Evolutionary conservation across 2,113 vertebrate species (phyloP).

Genomic region (Toxostoma redivivum): DNA sequence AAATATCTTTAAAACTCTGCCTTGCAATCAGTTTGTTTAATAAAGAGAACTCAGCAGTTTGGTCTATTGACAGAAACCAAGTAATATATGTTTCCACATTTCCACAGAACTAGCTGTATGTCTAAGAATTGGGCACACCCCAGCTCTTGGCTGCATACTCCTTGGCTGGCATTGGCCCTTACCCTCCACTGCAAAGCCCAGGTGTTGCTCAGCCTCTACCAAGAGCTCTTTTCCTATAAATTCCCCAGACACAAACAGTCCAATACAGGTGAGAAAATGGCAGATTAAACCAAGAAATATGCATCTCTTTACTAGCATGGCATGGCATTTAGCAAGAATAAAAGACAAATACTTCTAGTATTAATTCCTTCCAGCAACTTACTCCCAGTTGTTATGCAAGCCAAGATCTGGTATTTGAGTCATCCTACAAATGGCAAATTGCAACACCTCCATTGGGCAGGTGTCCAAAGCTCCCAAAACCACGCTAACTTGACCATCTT

Average conservation of each 20-base stretch:
- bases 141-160: background rate
- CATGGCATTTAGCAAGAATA: background rate
- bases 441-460: background rate
- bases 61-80: background rate
- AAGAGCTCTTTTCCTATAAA: background rate
- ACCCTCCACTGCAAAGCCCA: background rate
- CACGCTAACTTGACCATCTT: background rate
- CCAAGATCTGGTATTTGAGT: background rate
- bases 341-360: background rate
- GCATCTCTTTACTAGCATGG: background rate
- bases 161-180: background rate
- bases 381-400: background rate
- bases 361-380: background rate
- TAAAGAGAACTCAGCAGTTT: background rate
- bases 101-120: background rate
- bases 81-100: background rate
- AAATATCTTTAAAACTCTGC: background rate
- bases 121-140: background rate
- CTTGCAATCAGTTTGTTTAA: background rate
- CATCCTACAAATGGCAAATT: background rate
- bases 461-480: background rate
- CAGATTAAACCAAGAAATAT: background rate
- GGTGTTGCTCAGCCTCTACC: background rate
- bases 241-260: background rate
- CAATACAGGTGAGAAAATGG: background rate